Base-by-base conservation (phyloP, 2,113 vertebrate genomes). In the Riparia riparia region DNA sequence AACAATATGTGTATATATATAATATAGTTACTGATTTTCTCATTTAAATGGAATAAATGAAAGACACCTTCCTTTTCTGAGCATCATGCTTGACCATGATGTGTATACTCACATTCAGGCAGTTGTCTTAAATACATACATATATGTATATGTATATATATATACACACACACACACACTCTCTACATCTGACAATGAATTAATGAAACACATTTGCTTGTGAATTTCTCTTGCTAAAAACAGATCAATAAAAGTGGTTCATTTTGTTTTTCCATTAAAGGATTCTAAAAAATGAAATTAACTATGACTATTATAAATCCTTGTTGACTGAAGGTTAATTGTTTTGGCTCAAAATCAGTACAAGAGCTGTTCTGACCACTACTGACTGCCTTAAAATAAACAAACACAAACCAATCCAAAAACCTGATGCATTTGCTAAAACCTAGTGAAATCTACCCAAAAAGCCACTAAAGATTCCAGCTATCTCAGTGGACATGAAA, bases 41-140 rank as follows among this genome's bases (percentile, higher is more conserved):
- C n/a, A 57, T 61, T 79, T 53, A 87, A 61, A 93, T 88, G 80
- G 79, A 93, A 85, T 22, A 72, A 83, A 80, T 79, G 86, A 85
- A 77, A 71, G 31, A 89, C 29, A 53, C 16, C 83, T 87, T 68
- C 18, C 39, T 95, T 63, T 94, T 79, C n/a, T 88, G 44, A 95
- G 65, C 80, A 95, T 90, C 76, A 63, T 82, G 84, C 88, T 96
- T 93, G 87, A 71, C 64, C 85, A 71, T 51, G 61, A 78, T 71
- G 41, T 82, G 71, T 57, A 84, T 37, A 90, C 31, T 81, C 91
- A 91, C 78, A 94, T 72, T 95, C 74, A 88, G 86, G 84, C 58
- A 96, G 58, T 88, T 88, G 70, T 95, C 91, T 89, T 82, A 41
- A 20, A 44, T 81, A 71, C 26, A 41, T 53, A 70, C 6, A 56